A percentile compares a stretch with the other conserved stretches of the same genome.
These are phyloP conservation scores for Helarctos malayanus DNA, from an alignment of 2,797 vertebrate species.

Conservation along the genomic window DNA sequence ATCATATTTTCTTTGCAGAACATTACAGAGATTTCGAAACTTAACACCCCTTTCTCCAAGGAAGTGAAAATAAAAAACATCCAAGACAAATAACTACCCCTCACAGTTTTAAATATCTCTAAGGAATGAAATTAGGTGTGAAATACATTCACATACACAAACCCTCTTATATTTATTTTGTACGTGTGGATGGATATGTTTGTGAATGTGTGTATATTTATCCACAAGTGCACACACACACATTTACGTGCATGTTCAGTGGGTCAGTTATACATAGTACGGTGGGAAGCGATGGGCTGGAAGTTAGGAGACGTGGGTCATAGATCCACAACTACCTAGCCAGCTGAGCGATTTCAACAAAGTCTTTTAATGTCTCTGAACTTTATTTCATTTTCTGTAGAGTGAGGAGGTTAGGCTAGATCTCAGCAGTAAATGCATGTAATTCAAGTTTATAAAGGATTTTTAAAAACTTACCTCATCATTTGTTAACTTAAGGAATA, in stretches of 20 bases:
- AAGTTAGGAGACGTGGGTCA: background rate
- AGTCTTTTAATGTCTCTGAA: constrained; percentile 14
- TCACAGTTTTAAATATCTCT: background rate
- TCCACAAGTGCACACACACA: background rate
- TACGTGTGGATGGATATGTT: background rate
- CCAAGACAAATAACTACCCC: background rate
- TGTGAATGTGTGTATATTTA: background rate
- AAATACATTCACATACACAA: background rate
- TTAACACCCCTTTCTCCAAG: constrained; percentile 7
- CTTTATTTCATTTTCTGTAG: background rate
- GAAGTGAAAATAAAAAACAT: constrained; percentile 20
- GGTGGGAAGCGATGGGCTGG: background rate
- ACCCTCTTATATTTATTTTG: background rate
- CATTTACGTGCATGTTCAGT: background rate
- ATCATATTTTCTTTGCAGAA: constrained; percentile 48
- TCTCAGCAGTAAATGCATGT: background rate
- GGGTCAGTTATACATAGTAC: background rate
- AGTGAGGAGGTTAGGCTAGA: background rate
- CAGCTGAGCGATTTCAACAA: background rate
- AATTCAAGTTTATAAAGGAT: background rate
- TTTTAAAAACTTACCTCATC: constrained; percentile 92
- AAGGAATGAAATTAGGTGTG: constrained; percentile 35
- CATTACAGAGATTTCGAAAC: constrained; percentile 56
- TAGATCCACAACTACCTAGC: background rate
- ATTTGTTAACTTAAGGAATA: constrained; percentile 97